Percentiles rank a stretch among this genome's conserved stretches.
phyloP scores from a whole-genome alignment of 2,113 vertebrate genomes.

The Myodes glareolus region DNA sequence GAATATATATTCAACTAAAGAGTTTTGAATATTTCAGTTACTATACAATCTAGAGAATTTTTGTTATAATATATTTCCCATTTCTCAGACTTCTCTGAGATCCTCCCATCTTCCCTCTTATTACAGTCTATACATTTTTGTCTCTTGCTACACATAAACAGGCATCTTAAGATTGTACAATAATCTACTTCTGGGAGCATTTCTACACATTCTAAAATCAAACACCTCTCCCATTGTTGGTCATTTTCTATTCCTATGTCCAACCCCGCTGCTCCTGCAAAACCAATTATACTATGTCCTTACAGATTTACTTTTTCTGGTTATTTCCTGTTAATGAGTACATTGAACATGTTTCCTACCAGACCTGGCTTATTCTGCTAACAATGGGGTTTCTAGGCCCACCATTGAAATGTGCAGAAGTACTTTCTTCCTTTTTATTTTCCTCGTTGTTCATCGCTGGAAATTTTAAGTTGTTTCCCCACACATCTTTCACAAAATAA shows the following conservation, averaged over 20 bases:
- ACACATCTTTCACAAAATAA: not conserved
- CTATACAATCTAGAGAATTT: not conserved
- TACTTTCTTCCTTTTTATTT: not conserved
- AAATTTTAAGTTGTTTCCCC: not conserved
- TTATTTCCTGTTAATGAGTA: not conserved
- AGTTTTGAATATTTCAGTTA: not conserved
- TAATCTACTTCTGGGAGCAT: not conserved
- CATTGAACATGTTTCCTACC: not conserved
- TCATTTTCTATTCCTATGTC: not conserved
- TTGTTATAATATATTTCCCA: not conserved
- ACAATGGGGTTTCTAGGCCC: not conserved
- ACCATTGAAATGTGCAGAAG: not conserved
- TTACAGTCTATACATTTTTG: not conserved
- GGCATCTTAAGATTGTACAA: not conserved
- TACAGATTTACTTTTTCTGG: not conserved
- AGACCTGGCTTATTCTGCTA: not conserved
- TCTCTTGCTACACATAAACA: not conserved
- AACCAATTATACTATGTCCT: not conserved
- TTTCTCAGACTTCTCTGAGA: not conserved
- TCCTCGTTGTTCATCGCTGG: not conserved
- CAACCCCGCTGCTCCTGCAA: accelerated
- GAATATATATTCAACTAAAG: not conserved
- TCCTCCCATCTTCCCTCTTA: not conserved
- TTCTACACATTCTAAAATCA: not conserved
- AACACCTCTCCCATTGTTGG: not conserved